Evolutionary conservation across 2,113 vertebrate genomes (phyloP), one percentile per base, ranked within the genome.

Genomic region (Thunnus maccoyii): DNA sequence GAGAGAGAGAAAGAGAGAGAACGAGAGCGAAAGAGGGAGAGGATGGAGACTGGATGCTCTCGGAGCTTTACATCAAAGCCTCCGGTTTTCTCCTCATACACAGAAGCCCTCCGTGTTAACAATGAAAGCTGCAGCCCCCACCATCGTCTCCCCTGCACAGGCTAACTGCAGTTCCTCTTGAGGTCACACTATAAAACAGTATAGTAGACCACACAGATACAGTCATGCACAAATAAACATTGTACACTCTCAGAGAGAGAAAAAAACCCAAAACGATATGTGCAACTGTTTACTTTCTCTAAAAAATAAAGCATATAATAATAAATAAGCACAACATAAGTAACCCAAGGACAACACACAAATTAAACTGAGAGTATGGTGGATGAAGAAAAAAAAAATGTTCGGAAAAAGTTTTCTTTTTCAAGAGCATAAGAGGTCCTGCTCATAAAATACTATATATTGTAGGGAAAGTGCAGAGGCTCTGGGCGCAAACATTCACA

Each of bases 31-130:
- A 62, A 73, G 74, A 47, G 41, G 47, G 68, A 4, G 75, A 74
- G 66, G 48, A 85, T 65, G 62, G 72, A 88, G 81, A 73, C 74
- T 77, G 78, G 83, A 85, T 90, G 88, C 80, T 79, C 80, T 87
- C 72, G 3, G 56, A 67, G 88, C 84, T 88, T 89, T 86, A 92
- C 88, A 91, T 94, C 92, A 93, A 94, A 94, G 90, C 86, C 78
- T 80, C 63, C 60, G 82, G 74, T 84, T 90, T 89, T 76, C 79
- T 84, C 72, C 84, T 83, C 80, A 66, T 80, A 87, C 84, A 85
- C 86, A 90, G 70, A 86, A 85, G 76, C 86, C 66, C 87, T 89
- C 76, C 9, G 64, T 80, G 89, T 90, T 87, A 88, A 92, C 91
- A 94, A 92, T 84, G 80, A 85, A 76, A 82, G 87, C 87, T 69